Evolutionary conservation across 2,797 vertebrate genomes (phyloP), one percentile per base, ranked within the genome.

Genomic region (Cuculus canorus): DNA sequence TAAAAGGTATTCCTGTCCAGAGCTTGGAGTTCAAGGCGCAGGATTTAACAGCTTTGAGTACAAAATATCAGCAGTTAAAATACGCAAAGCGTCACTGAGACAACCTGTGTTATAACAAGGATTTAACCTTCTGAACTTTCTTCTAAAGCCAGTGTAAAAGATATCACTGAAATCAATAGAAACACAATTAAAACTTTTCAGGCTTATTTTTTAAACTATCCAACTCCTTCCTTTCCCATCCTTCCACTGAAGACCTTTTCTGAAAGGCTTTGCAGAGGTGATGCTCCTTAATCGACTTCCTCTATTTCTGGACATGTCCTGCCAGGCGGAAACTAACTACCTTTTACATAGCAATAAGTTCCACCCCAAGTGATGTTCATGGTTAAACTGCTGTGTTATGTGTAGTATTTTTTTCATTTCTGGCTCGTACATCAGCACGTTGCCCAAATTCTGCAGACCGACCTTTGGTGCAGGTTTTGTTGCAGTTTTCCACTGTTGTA

Each of bases 31-130:
- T 68, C 19, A 52, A 45, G 10, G 21, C 5, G 78, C 19, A 52
- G 18, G 60, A 32, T 2, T 39, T 70, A 60, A 47, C 24, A 72
- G 13, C 22, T 75, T 19, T 45, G 15, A 56, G 24, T 10, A 24
- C 15, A 61, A 64, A 19, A 48, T 28, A 57, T 53, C 23, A 39
- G 19, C 27, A 53, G 9, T 76, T 23, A 47, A 70, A 47, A 41
- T 19, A 33, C 3, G 13, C 33, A 43, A 39, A 72, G 9, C 13
- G 47, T 30, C 25, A 27, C 13, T 57, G 27, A 9, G 27, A 66
- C 7, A 71, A 64, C 7, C 9, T 25, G 7, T 16, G 25, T 32
- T 50, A 53, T 5, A 61, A 22, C 0, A 0, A 68, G 27, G 11
- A 13, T 33, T 68, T 8, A n/a, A 9, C 5, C 14, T 24, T 10